Conservation (phyloP, 2,888 invertebrate genomes). For the Euspilapteryx auroguttella region DNA sequence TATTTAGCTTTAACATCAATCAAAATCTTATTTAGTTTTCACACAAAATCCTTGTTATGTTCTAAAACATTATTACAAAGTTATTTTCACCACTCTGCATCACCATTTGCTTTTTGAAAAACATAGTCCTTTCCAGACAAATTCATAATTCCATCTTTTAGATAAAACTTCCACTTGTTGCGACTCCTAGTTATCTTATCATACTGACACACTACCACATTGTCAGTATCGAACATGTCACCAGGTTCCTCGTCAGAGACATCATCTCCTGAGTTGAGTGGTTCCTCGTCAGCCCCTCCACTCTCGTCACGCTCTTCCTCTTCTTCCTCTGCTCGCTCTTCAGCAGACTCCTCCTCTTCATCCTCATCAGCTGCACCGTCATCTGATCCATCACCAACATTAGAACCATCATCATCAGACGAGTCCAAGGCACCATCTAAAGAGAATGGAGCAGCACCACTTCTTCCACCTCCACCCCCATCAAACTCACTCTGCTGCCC, state of each 20-base stretch:
- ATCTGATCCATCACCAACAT: conserved; percentile 57
- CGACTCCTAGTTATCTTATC: conserved; percentile 99
- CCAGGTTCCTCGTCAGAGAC: conserved; percentile 94
- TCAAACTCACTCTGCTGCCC: conserved; percentile 50
- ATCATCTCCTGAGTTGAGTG: conserved; percentile 95
- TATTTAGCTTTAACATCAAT: too few species aligned
- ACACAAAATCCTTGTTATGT: too few species aligned
- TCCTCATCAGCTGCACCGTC: conserved; percentile 72
- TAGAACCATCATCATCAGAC: conserved; percentile 76
- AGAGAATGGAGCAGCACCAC: conserved; percentile 34
- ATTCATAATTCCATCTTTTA: conserved; percentile 99
- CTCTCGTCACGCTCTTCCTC: conserved; percentile 73
- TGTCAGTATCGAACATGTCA: conserved; percentile 97
- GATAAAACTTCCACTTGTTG: conserved; percentile 99
- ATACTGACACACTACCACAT: conserved; percentile 99
- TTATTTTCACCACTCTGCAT: conserved; percentile 93
- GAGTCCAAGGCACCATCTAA: conserved; percentile 70
- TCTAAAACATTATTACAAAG: too few species aligned
- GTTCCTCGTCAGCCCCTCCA: conserved; percentile 75
- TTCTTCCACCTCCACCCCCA: conserved; percentile 46
- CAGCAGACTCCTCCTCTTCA: conserved; percentile 79
- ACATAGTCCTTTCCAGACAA: conserved; percentile 97
- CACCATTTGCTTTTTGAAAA: conserved; percentile 98
- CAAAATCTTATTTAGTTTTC: too few species aligned
- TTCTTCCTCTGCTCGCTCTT: conserved; percentile 64